Percentiles rank a stretch among this genome's conserved stretches.
Conservation (phyloP, 2,888 invertebrate species). For the Cetonia aurata region DNA sequence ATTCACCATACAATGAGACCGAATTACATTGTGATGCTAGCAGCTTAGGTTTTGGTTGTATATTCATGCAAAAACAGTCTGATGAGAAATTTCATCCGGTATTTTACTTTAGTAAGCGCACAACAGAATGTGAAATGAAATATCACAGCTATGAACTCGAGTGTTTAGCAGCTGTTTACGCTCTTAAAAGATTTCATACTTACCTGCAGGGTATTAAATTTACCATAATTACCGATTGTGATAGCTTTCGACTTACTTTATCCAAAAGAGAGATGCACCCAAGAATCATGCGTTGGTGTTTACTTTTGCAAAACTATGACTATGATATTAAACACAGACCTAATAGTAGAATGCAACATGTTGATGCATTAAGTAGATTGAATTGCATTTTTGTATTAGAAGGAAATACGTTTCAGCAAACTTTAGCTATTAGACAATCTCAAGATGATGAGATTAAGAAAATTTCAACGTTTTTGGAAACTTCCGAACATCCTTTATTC, state of each 20-base stretch:
- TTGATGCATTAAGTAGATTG: slow-evolving; percentile 29
- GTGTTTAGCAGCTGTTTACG: slow-evolving; percentile 50
- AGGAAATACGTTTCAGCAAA: slow-evolving; percentile 29
- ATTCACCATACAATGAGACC: slow-evolving; percentile 55
- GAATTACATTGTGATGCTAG: slow-evolving; percentile 61
- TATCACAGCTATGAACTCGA: slow-evolving; percentile 37
- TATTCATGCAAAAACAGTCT: slow-evolving; percentile 57
- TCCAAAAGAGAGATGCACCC: slow-evolving; percentile 50
- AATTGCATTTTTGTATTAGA: slow-evolving; percentile 31
- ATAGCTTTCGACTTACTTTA: slow-evolving; percentile 32
- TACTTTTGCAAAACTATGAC: slow-evolving; percentile 26
- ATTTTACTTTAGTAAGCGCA: slow-evolving; percentile 36
- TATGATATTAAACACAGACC: slow-evolving; percentile 34
- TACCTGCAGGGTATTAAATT: slow-evolving; percentile 55
- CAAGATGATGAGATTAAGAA: slow-evolving; percentile 42
- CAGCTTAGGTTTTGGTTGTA: slow-evolving; percentile 56
- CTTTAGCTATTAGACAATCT: slow-evolving; percentile 48
- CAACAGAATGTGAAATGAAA: slow-evolving; percentile 18
- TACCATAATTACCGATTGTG: slow-evolving; percentile 51
- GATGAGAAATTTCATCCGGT: slow-evolving; percentile 35
- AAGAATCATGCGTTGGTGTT: slow-evolving; percentile 43
- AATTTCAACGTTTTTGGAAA: slow-evolving; percentile 45
- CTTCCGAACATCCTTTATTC: slow-evolving; percentile 41
- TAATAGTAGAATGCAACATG: slow-evolving; percentile 24
- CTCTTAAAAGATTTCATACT: slow-evolving; percentile 53